phyloP scores from a whole-genome alignment of 64 coral and sea anemone species.

The Stylophora pistillata region DNA sequence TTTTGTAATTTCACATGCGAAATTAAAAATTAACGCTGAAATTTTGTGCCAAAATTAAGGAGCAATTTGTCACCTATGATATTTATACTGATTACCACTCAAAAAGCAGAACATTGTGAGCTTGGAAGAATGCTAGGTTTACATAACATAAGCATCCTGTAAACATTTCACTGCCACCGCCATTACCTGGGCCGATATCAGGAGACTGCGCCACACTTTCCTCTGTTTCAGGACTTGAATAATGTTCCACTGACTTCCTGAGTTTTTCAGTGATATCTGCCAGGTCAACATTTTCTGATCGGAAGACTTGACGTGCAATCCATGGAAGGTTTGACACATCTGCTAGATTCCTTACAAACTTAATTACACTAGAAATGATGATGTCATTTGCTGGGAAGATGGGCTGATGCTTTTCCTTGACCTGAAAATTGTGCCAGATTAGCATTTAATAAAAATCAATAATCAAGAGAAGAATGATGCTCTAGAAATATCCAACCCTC shows the following conservation, averaged over 20 bases:
- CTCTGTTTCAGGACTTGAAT: neutral
- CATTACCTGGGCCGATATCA: slow-evolving; percentile 31
- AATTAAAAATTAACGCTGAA: too few species aligned
- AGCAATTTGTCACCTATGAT: too few species aligned
- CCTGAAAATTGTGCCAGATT: slow-evolving; percentile 35
- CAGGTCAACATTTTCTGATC: slow-evolving; percentile 66
- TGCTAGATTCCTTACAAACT: slow-evolving; percentile 80
- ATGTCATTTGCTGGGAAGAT: slow-evolving; percentile 89
- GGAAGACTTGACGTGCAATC: slow-evolving; percentile 85
- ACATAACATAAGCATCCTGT: too few species aligned
- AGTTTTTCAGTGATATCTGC: slow-evolving; percentile 69
- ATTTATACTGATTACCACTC: too few species aligned
- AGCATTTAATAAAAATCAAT: neutral
- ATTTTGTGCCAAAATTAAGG: too few species aligned
- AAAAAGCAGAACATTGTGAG: neutral
- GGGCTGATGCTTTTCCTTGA: slow-evolving; percentile 76
- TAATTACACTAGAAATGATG: slow-evolving; percentile 68
- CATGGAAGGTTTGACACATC: slow-evolving; percentile 73
- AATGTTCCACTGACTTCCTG: slow-evolving; percentile 62
- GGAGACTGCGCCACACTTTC: neutral
- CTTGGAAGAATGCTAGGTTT: too few species aligned
- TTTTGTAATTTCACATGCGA: too few species aligned
- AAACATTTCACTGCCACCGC: too few species aligned
- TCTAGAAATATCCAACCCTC: too few species aligned
- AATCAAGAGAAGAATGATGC: neutral